Conservation (phyloP, 35 echinoderm and acorn worm species). For the Anneissia japonica region DNA sequence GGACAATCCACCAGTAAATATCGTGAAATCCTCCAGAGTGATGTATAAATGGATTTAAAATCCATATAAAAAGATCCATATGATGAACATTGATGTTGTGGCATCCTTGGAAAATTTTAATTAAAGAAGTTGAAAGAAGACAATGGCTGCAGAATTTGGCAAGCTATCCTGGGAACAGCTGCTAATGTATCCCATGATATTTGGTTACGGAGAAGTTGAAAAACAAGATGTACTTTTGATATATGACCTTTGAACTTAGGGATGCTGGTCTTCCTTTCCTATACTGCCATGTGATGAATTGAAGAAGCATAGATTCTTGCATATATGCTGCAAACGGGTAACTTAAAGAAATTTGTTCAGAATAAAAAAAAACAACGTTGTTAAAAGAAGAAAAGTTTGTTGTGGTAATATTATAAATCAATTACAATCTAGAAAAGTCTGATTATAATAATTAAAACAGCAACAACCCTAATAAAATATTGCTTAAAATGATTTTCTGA, state of each 20-base stretch:
- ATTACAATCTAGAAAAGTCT: not conserved
- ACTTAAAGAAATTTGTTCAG: not conserved
- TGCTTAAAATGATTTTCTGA: not conserved
- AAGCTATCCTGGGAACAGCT: not conserved
- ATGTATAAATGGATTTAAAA: not conserved
- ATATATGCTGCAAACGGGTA: not conserved
- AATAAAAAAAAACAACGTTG: not conserved
- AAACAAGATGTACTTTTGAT: not conserved
- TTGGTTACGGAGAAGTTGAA: not conserved
- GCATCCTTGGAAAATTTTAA: too few relatives aligned
- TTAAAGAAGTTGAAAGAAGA: not conserved
- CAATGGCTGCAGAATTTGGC: not conserved
- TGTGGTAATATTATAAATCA: not conserved
- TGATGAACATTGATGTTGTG: not conserved
- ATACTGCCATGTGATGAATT: not conserved
- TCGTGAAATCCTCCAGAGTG: not conserved
- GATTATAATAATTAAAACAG: not conserved
- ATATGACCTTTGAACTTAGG: not conserved
- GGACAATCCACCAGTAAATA: not conserved
- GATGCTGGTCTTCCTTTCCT: not conserved
- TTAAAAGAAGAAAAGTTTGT: too few relatives aligned
- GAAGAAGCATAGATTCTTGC: not conserved
- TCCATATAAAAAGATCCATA: not conserved
- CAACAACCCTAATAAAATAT: not conserved
- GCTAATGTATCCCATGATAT: not conserved